These are phyloP conservation scores for Bembecia ichneumoniformis DNA, from an alignment of 2,888 invertebrate species.

Conservation along the genomic window DNA sequence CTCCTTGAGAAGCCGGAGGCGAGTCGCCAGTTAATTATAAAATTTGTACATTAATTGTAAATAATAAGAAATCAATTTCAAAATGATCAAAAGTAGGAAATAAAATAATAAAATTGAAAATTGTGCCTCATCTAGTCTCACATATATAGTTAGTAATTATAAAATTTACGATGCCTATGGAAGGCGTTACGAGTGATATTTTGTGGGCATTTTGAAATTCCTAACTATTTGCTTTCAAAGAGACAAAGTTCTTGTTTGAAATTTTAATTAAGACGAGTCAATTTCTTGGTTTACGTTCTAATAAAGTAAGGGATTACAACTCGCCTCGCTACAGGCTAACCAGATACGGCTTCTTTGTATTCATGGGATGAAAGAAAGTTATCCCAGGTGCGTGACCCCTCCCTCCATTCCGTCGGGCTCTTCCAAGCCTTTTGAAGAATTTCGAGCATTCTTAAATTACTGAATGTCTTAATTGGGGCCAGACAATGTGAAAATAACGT, in stretches of 20 bases:
- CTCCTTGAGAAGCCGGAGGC: too few relatives aligned
- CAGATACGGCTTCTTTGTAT: slow-evolving; percentile 47
- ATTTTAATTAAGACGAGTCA: not conserved
- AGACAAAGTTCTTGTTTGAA: not conserved
- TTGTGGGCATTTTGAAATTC: too few relatives aligned
- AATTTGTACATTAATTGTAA: too few relatives aligned
- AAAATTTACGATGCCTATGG: too few relatives aligned
- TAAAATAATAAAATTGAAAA: too few relatives aligned
- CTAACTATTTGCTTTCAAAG: not conserved
- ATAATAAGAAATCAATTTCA: too few relatives aligned
- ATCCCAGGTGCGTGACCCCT: slow-evolving; percentile 40
- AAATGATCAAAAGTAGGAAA: too few relatives aligned
- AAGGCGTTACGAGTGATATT: too few relatives aligned
- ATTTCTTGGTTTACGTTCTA: slow-evolving; percentile 14
- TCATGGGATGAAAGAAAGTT: slow-evolving; percentile 53
- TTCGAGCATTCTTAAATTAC: slow-evolving; percentile 54
- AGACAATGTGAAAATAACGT: slow-evolving; percentile 11
- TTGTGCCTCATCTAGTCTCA: too few relatives aligned
- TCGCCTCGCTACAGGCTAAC: slow-evolving; percentile 24
- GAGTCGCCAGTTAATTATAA: too few relatives aligned
- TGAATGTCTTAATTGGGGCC: slow-evolving; percentile 23
- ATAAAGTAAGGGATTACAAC: slow-evolving; percentile 1
- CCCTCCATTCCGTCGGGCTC: slow-evolving; percentile 16
- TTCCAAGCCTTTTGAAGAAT: slow-evolving; percentile 33
- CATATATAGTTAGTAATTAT: too few relatives aligned